Conservation (phyloP, 2,797 vertebrate genomes). For the Mus spretus region DNA sequence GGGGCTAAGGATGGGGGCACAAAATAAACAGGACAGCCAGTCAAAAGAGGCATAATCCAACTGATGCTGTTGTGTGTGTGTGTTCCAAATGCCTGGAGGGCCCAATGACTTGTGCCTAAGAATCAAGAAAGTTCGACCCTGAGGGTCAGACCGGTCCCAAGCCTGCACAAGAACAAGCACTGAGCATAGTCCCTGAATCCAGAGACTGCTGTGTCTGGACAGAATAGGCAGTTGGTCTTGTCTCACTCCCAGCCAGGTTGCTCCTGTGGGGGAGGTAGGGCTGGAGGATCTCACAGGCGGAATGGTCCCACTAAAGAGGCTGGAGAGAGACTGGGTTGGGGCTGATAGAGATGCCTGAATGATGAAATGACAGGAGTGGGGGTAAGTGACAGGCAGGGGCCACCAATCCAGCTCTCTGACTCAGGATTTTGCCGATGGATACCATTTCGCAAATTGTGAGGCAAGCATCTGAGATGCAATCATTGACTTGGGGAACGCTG, state of each 20-base stretch:
- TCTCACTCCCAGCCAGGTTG: neutral
- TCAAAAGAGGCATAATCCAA: neutral
- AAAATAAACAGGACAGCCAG: neutral
- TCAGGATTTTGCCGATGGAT: neutral
- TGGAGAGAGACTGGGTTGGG: neutral
- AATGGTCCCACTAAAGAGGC: accelerated
- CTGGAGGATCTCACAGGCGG: accelerated
- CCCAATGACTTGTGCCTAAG: neutral
- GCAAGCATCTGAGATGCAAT: neutral
- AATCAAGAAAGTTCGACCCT: neutral
- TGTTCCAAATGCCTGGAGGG: neutral
- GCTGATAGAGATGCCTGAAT: neutral
- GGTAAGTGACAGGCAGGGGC: neutral
- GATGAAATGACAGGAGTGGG: neutral
- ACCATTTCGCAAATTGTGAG: neutral
- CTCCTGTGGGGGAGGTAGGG: neutral
- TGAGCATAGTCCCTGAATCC: too few species aligned
- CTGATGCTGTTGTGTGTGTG: neutral
- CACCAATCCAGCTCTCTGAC: neutral
- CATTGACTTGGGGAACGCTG: neutral
- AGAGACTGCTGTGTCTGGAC: neutral
- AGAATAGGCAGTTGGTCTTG: neutral
- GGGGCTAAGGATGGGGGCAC: accelerated
- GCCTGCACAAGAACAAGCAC: neutral
- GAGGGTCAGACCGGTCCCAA: neutral